Evolutionary conservation across 2,888 invertebrate species (phyloP), one percentile per base, ranked within the genome.

Genomic region (Chrysodeixis includens): DNA sequence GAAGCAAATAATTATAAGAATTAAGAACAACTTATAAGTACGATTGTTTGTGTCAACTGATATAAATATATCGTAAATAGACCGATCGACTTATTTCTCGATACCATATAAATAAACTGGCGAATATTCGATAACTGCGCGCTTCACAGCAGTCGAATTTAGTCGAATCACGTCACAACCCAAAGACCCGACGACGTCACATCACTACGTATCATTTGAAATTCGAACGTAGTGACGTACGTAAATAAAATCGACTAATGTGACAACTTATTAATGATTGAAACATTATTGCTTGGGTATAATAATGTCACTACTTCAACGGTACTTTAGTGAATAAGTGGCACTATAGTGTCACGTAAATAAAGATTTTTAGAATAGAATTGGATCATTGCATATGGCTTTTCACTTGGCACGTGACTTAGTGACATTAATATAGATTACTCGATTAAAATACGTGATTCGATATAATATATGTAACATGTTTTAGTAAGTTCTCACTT

Each of bases 1-100:
- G 81, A 81, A 79, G 81, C 79, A 79, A 81, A 81, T 76, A 74
- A 78, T 78, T 69, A 81, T 76, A 68, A 66, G 74, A 74, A 79
- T 76, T 81, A 81, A 81, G 80, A 81, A 81, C 80, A 76, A 81
- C 79, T 81, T 81, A 81, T 81, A 81, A 81, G 81, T 81, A 81
- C 81, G 69, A 66, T 77, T 81, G 64, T 72, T 79, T 79, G 73
- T 74, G 76, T 81, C 77, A 79, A 79, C 77, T 75, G 77, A 74
- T 71, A 72, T 66, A 67, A 81, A 77, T 67, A 72, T 71, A 78
- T 70, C 63, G 68, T 74, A 72, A 64, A 73, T 70, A 75, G 63
- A 82, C 67, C 71, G 71, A 75, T 74, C 69, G 71, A 61, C 66
- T 74, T 66, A 70, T 62, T 51, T 65, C 66, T 74, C 68, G 80